phyloP scores from a whole-genome alignment of 2,113 vertebrate species.

The Lophotis ruficrista region DNA sequence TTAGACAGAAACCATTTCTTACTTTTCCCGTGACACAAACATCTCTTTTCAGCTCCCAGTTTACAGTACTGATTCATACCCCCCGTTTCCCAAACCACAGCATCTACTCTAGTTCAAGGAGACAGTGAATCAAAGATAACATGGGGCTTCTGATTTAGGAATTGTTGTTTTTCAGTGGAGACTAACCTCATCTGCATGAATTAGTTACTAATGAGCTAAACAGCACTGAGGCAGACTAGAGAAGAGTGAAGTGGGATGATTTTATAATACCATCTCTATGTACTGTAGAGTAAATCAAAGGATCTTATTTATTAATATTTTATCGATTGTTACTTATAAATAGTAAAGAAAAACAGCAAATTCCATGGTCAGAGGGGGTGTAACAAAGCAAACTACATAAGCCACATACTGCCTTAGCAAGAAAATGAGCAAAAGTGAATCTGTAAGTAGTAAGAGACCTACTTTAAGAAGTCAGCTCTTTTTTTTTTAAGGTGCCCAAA shows the following conservation, averaged over 20 bases:
- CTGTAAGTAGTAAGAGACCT: not conserved
- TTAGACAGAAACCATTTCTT: not conserved
- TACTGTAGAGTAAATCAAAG: constrained; percentile 55
- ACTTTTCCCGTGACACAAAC: not conserved
- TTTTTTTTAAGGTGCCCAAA: not conserved
- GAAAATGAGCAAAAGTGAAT: not conserved
- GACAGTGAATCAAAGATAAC: constrained; percentile 24
- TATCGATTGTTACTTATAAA: constrained; percentile 18
- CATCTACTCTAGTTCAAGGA: not conserved
- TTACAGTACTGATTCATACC: not conserved
- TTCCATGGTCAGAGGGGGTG: not conserved
- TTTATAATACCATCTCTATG: constrained; percentile 11
- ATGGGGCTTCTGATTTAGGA: not conserved
- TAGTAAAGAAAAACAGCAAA: not conserved
- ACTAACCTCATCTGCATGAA: constrained; percentile 48
- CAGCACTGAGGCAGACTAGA: not conserved
- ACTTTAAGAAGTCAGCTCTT: constrained; percentile 6
- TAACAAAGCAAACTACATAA: not conserved
- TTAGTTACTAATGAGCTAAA: constrained; percentile 63
- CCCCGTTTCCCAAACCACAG: not conserved
- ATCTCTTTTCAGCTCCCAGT: not conserved
- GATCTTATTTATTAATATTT: constrained; percentile 65
- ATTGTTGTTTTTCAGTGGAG: constrained; percentile 21
- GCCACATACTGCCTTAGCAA: not conserved
- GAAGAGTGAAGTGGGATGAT: constrained; percentile 4